Evolutionary conservation across 1,140 invertebrate species (phyloP), one percentile per base, ranked within the genome.

Genomic region (Dendrolimus kikuchii): DNA sequence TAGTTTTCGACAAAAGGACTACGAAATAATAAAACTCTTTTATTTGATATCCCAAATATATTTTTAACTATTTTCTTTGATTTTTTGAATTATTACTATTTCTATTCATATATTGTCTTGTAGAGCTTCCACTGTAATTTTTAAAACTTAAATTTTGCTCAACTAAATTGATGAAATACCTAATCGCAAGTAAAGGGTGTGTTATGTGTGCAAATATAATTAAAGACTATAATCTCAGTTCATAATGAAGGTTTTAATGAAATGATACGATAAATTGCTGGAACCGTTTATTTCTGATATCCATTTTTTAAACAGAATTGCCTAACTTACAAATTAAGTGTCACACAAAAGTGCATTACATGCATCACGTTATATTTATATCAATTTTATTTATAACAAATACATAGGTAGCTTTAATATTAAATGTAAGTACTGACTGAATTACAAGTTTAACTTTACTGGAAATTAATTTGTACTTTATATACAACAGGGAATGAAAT

Each of bases 261-360:
- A 77, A 77, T 71, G 58, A 74, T 75, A 77, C 56, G 53, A 55
- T 44, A 51, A 5, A 59, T 51, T 58, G 54, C 53, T 62, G 74
- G 74, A 78, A 55, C 59, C 55, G 66, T 78, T 79, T 82, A 80
- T 74, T 82, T 60, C 55, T 46, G 59, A 68, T 69, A 74, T 63
- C 64, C 68, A 66, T 70, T 82, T 79, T 76, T 66, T 74, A 77
- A 82, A 80, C 75, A 80, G 64, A 80, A 80, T 71, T 65, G 67
- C 58, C 74, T 75, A 77, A 75, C 67, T 75, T 77, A 81, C 40
- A 58, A 62, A 62, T 60, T 57, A 68, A 66, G 58, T 67, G 62
- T 79, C 76, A 79, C 66, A 69, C 64, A 63, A 75, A 71, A 70
- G 70, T 75, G 79, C 77, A 77, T 79, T 74, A 74, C 71, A 79